Conservation (phyloP, 2,888 invertebrate genomes). For the Eilema caniola region DNA sequence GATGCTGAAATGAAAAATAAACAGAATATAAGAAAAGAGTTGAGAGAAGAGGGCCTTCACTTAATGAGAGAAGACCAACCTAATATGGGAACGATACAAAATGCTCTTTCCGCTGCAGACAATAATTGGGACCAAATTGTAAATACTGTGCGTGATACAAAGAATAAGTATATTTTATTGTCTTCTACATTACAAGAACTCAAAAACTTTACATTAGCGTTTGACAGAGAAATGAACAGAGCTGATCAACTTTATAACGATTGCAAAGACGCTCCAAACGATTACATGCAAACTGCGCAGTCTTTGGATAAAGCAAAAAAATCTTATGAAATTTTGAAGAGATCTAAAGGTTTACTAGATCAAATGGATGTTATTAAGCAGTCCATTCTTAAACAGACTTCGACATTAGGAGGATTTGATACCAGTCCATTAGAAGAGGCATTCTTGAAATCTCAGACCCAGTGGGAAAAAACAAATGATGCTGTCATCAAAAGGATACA, state of each 20-base stretch:
- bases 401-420: slow-evolving; percentile 89
- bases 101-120: slow-evolving; percentile 92
- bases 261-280: slow-evolving; percentile 89
- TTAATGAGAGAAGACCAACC: slow-evolving; percentile 94
- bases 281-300: slow-evolving; percentile 90
- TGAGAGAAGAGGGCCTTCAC: slow-evolving; percentile 93
- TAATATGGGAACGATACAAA: slow-evolving; percentile 93
- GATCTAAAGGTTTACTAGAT: slow-evolving; percentile 91
- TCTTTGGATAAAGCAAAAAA: slow-evolving; percentile 92
- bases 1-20: slow-evolving; percentile 87
- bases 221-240: slow-evolving; percentile 90
- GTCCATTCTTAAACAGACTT: slow-evolving; percentile 90
- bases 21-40: slow-evolving; percentile 88
- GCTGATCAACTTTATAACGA: slow-evolving; percentile 89
- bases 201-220: slow-evolving; percentile 90
- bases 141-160: slow-evolving; percentile 91
- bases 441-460: slow-evolving; percentile 88
- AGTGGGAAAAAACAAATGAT: slow-evolving; percentile 91
- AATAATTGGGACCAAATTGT: slow-evolving; percentile 93
- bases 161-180: slow-evolving; percentile 91
- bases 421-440: slow-evolving; percentile 87
- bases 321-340: slow-evolving; percentile 91
- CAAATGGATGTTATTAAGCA: slow-evolving; percentile 92
- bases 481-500: slow-evolving; percentile 91
- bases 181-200: slow-evolving; percentile 92